These are phyloP conservation scores for Caerostris darwini DNA, from an alignment of 1,140 invertebrate species.

Conservation along the genomic window DNA sequence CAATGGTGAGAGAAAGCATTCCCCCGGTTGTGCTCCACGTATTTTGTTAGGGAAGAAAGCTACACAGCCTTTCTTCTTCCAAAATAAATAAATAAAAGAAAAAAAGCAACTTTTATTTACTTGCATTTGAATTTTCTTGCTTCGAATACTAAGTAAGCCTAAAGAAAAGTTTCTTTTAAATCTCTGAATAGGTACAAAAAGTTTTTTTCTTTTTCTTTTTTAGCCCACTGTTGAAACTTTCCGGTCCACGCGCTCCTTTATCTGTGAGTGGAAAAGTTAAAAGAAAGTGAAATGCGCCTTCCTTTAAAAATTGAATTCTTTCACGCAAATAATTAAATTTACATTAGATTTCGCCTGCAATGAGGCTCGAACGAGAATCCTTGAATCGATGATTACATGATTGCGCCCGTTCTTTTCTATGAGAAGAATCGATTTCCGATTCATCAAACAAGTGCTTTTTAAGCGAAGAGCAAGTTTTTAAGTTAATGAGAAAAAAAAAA, in stretches of 20 bases:
- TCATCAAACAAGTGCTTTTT: not conserved
- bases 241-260: not conserved
- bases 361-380: not conserved
- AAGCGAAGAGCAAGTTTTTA: not conserved
- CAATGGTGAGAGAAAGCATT: too few species aligned
- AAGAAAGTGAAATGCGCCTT: not conserved
- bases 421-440: not conserved
- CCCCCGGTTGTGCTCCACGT: too few species aligned
- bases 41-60: not conserved
- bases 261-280: not conserved
- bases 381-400: not conserved
- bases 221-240: not conserved
- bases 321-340: conserved; percentile 19
- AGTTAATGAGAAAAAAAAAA: not conserved
- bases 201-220: not conserved
- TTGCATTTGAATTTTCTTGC: not conserved
- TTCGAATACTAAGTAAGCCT: not conserved
- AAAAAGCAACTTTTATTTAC: not conserved
- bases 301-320: not conserved
- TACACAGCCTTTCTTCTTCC: not conserved
- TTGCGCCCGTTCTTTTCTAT: not conserved
- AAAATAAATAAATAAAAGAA: too few species aligned
- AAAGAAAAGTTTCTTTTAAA: conserved; percentile 25
- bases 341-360: not conserved
- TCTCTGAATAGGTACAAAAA: not conserved